Evolutionary conservation across 2,113 vertebrate species (phyloP).

Genomic region (Climacteris rufus): DNA sequence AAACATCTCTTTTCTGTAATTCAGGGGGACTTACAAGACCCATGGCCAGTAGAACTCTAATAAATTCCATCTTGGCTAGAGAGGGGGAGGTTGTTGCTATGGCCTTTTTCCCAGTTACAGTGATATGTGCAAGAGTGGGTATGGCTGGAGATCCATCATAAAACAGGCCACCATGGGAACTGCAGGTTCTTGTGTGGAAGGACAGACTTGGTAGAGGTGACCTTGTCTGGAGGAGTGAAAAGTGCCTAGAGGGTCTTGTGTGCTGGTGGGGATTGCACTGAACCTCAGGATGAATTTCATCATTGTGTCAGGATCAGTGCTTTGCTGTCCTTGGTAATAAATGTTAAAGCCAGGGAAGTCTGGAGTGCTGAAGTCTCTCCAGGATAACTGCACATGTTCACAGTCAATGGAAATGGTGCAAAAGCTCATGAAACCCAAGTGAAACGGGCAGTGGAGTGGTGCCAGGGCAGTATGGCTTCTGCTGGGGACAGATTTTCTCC

Average conservation of each 20-base stretch:
- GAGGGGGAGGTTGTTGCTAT: neutral
- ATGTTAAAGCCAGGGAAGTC: neutral
- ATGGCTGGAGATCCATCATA: rapidly evolving
- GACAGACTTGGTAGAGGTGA: neutral
- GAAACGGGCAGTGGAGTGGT: neutral
- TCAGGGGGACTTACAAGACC: neutral
- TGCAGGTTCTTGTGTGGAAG: neutral
- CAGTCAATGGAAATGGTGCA: neutral
- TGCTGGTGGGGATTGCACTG: neutral
- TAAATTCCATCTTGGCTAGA: neutral
- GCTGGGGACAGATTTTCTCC: neutral
- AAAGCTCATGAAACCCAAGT: neutral
- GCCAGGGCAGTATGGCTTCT: neutral
- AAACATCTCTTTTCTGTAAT: conserved; percentile 22
- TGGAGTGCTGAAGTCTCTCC: neutral
- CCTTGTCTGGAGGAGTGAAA: neutral
- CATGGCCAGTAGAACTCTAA: neutral
- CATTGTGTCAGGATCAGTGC: neutral
- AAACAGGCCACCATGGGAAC: neutral
- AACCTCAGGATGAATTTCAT: neutral
- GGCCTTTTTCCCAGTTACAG: neutral
- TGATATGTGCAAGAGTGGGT: neutral
- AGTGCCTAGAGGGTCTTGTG: neutral
- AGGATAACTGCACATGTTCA: neutral
- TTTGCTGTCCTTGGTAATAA: neutral